phyloP scores from a whole-genome alignment of 2,113 vertebrate genomes.

The Gadus macrocephalus region DNA sequence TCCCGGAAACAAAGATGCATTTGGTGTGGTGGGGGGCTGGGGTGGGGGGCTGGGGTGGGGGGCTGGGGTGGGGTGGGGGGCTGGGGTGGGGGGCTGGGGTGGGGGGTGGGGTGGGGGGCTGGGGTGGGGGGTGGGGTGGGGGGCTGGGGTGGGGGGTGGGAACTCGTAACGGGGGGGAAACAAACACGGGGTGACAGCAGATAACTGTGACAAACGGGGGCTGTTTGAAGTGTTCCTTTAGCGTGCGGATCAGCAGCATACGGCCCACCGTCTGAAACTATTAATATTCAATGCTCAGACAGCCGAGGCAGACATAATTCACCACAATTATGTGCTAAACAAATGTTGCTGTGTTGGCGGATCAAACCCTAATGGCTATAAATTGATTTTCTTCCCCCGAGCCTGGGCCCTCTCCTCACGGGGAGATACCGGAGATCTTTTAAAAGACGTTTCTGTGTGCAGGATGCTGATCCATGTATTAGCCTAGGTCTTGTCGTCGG shows the following conservation, averaged over 20 bases:
- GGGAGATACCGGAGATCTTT: background rate
- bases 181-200: constrained; percentile 39
- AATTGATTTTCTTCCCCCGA: constrained; percentile 9
- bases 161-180: constrained; percentile 30
- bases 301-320: constrained; percentile 39
- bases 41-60: too few species aligned
- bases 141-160: too few species aligned
- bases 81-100: constrained; percentile 1
- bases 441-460: too few species aligned
- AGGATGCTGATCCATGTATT: too few species aligned
- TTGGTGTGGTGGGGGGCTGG: constrained; percentile 3
- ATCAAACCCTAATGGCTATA: background rate
- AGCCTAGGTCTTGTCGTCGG: too few species aligned
- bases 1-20: constrained; percentile 25
- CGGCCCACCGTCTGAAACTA: constrained; percentile 41
- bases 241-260: constrained; percentile 47
- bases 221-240: constrained; percentile 42
- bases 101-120: constrained; percentile 3
- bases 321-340: constrained; percentile 35
- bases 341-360: constrained; percentile 16
- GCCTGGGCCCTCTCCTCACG: background rate
- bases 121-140: constrained; percentile 9
- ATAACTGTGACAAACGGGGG: constrained; percentile 53
- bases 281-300: constrained; percentile 56
- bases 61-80: too few species aligned